Conservation (phyloP, 2,797 vertebrate genomes). For the Macrochelys suwanniensis region DNA sequence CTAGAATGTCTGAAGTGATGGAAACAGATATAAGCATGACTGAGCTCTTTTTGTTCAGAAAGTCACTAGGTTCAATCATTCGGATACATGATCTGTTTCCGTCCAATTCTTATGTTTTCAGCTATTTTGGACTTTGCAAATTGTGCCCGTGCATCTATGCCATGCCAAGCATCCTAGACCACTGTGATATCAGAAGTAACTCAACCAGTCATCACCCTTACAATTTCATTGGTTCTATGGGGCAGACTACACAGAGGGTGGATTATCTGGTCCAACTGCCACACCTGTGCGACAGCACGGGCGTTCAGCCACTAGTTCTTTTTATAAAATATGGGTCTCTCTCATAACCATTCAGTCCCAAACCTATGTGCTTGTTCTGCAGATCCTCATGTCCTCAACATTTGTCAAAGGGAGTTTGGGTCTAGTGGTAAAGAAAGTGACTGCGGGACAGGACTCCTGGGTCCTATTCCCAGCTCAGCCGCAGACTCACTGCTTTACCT, state of each 20-base stretch:
- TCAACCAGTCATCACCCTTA: neutral
- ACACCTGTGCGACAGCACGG: neutral
- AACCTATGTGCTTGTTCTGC: neutral
- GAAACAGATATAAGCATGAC: neutral
- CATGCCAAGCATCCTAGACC: neutral
- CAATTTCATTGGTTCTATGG: neutral
- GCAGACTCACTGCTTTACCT: neutral
- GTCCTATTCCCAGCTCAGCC: neutral
- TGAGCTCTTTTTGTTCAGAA: neutral
- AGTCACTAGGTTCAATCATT: neutral
- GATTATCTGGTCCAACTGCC: neutral
- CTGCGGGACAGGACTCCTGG: neutral
- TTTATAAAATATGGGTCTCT: neutral
- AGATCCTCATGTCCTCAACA: neutral
- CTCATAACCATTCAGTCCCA: too few relatives aligned
- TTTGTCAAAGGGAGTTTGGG: too few relatives aligned
- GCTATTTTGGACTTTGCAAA: neutral
- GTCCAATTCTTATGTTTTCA: neutral
- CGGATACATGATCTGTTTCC: neutral
- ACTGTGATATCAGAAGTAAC: neutral
- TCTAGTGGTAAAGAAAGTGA: neutral
- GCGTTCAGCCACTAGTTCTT: neutral
- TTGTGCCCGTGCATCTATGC: neutral
- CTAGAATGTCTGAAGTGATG: neutral
- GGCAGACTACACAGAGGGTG: neutral